A percentile compares a stretch with the other conserved stretches of the same genome.
Conservation (phyloP, 2,113 vertebrate species). For the Corapipo altera region DNA sequence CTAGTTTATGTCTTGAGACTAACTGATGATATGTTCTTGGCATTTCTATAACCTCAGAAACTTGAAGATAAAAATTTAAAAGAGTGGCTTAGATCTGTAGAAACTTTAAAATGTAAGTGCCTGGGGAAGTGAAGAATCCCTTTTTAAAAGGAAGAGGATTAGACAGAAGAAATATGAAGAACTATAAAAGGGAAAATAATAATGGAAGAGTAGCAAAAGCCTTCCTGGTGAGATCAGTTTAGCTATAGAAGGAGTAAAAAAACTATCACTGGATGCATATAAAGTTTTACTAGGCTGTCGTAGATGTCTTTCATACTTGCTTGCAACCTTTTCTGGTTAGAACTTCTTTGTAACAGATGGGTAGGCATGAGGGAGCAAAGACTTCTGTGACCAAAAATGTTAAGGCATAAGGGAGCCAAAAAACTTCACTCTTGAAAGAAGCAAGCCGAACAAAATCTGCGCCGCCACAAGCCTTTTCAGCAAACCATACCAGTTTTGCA, state of each 20-base stretch:
- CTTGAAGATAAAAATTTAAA: constrained; percentile 1
- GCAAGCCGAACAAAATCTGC: neutral
- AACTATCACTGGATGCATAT: neutral
- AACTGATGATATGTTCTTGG: constrained; percentile 2
- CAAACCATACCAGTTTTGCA: neutral
- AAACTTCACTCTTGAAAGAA: neutral
- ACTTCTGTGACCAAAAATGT: neutral
- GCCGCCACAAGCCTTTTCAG: neutral
- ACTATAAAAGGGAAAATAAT: constrained; percentile 8
- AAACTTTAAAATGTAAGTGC: neutral
- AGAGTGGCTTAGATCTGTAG: neutral
- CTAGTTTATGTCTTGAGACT: neutral
- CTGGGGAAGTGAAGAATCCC: constrained; percentile 8
- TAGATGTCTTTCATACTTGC: neutral
- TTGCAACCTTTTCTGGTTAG: neutral
- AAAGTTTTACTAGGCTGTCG: constrained; percentile 27
- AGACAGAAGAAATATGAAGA: neutral
- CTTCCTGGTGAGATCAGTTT: neutral
- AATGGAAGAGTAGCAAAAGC: neutral
- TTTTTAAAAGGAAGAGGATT: constrained; percentile 24
- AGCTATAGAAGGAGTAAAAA: neutral
- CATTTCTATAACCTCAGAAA: constrained; percentile 8
- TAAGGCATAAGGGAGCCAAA: neutral
- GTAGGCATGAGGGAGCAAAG: neutral
- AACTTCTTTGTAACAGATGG: neutral